Evolutionary conservation across 2,113 vertebrate genomes (phyloP).

Genomic region (Ifrita kowaldi): DNA sequence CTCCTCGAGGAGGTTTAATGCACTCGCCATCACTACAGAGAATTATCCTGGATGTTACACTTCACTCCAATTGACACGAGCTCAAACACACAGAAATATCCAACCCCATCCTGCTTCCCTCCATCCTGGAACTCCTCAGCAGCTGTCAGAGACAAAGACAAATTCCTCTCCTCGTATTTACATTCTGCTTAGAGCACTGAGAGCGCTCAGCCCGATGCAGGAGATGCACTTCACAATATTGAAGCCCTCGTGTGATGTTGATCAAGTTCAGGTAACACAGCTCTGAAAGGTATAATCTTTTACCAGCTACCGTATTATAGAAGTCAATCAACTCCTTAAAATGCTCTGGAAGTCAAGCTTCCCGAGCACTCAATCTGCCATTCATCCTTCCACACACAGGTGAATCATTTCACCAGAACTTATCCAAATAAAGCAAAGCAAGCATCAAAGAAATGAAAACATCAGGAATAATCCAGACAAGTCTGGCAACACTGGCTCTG

Average conservation of each 20-base stretch:
- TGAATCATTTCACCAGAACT: slow-evolving; percentile 59
- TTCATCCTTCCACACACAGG: slow-evolving; percentile 34
- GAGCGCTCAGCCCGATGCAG: background rate
- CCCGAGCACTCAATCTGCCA: slow-evolving; percentile 54
- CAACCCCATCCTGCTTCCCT: background rate
- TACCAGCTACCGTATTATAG: slow-evolving; percentile 46
- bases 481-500: background rate
- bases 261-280: slow-evolving; percentile 51
- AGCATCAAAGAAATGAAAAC: slow-evolving; percentile 42
- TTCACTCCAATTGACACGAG: background rate
- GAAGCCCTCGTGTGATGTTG: background rate
- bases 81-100: background rate
- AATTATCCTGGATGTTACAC: background rate
- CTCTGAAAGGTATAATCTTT: slow-evolving; percentile 55
- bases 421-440: slow-evolving; percentile 43
- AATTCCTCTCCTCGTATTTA: background rate
- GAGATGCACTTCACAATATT: slow-evolving; percentile 52
- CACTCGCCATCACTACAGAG: background rate
- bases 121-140: background rate
- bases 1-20: background rate
- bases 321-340: slow-evolving; percentile 53
- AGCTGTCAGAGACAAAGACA: background rate
- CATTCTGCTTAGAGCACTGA: background rate
- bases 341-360: slow-evolving; percentile 39
- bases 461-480: slow-evolving; percentile 25